These are phyloP conservation scores for Smutsia gigantea DNA, from an alignment of 2,797 vertebrate genomes.

Conservation along the genomic window DNA sequence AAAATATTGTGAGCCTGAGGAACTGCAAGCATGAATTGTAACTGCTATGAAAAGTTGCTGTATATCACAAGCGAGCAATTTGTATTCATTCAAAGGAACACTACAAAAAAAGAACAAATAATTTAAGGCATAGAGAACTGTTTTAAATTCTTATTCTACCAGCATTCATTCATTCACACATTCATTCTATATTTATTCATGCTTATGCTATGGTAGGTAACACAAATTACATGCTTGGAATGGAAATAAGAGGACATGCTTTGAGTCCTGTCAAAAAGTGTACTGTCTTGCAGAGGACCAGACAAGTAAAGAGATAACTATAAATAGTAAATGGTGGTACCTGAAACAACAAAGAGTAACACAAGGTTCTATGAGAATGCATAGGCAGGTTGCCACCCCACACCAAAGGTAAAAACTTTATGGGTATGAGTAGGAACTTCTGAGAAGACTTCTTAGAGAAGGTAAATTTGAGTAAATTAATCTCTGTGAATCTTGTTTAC, in stretches of 20 bases:
- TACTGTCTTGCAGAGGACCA: neutral
- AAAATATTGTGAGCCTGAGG: constrained; percentile 98
- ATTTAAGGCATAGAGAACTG: constrained; percentile 21
- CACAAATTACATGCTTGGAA: neutral
- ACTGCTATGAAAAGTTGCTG: constrained; percentile 97
- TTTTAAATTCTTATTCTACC: neutral
- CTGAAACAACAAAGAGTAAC: neutral
- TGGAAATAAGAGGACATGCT: neutral
- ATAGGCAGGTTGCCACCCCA: neutral
- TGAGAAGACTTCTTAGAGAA: neutral
- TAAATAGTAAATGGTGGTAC: neutral
- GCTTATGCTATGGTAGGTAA: neutral
- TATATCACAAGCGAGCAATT: constrained; percentile 95
- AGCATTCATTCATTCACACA: neutral
- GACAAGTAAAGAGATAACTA: neutral
- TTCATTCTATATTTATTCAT: neutral
- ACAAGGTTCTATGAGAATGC: neutral
- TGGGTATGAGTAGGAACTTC: neutral
- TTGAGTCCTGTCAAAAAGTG: neutral
- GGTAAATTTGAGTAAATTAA: neutral
- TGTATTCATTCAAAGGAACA: constrained; percentile 95
- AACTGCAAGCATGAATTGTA: constrained; percentile 98
- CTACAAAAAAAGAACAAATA: constrained; percentile 83
- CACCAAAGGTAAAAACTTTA: neutral
- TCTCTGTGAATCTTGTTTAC: neutral